These are phyloP conservation scores for Pentalonia nigronervosa DNA, from an alignment of 1,140 invertebrate species.

Conservation along the genomic window DNA sequence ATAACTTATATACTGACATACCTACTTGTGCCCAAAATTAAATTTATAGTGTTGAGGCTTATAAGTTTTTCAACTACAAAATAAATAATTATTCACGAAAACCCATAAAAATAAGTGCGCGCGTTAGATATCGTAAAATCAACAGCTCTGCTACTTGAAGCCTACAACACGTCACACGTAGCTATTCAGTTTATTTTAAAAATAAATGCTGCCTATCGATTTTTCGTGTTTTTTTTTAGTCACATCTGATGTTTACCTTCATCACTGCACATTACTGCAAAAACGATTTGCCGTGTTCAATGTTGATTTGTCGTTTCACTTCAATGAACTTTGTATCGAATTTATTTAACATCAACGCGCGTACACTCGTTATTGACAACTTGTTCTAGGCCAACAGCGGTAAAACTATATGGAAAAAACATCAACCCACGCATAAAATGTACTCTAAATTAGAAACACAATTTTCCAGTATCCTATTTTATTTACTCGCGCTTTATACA, in stretches of 20 bases:
- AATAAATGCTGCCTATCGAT: not conserved
- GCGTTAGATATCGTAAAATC: not conserved
- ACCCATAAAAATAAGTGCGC: too few species aligned
- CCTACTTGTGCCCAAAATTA: not conserved
- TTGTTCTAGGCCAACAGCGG: not conserved
- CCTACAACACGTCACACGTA: not conserved
- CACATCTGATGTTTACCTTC: not conserved
- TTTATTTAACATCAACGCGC: not conserved
- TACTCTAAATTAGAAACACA: not conserved
- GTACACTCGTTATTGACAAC: not conserved
- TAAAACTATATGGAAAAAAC: not conserved
- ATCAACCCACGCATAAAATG: not conserved
- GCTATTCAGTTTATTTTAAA: not conserved
- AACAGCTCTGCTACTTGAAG: not conserved
- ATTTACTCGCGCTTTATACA: not conserved
- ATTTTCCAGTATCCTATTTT: not conserved
- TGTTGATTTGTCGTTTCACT: conserved; percentile 23
- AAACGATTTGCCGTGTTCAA: not conserved
- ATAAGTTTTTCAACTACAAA: not conserved
- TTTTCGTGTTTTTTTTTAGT: not conserved
- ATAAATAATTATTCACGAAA: not conserved
- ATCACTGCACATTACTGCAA: not conserved
- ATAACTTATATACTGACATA: too few species aligned
- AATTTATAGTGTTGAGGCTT: not conserved
- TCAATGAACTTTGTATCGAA: not conserved